These are phyloP conservation scores for Kryptolebias marmoratus DNA, from an alignment of 2,113 vertebrate genomes.

Conservation along the genomic window DNA sequence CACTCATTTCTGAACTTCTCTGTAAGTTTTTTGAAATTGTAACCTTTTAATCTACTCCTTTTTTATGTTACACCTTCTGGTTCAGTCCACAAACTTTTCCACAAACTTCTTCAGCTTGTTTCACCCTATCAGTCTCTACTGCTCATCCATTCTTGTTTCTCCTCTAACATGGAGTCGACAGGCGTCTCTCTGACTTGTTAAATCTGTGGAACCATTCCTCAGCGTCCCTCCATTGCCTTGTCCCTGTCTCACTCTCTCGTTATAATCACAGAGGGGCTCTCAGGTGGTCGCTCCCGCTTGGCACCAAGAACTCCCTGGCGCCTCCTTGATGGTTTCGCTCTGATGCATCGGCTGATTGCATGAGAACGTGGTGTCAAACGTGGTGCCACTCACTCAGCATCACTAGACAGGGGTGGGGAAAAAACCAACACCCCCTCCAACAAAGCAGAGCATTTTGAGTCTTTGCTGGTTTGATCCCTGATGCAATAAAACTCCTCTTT, in stretches of 20 bases:
- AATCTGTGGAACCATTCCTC: background rate
- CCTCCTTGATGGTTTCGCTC: slow-evolving; percentile 38
- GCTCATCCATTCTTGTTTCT: background rate
- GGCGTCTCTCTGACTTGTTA: slow-evolving; percentile 12
- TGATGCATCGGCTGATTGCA: slow-evolving; percentile 49
- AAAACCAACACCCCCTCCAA: too few relatives aligned
- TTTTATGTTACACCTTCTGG: background rate
- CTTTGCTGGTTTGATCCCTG: too few relatives aligned
- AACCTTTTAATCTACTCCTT: background rate
- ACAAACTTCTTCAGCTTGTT: background rate
- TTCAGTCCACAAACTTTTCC: background rate
- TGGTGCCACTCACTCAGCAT: slow-evolving; percentile 11
- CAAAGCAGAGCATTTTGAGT: too few relatives aligned
- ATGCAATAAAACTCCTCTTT: too few relatives aligned
- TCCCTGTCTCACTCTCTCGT: background rate
- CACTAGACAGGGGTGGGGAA: slow-evolving; percentile 3
- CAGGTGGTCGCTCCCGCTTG: background rate
- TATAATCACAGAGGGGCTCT: slow-evolving; percentile 9
- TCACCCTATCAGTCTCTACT: background rate
- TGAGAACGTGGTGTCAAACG: slow-evolving; percentile 45
- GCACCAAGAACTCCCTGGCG: background rate
- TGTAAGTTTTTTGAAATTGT: too few relatives aligned
- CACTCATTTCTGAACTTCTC: background rate
- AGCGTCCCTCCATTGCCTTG: background rate
- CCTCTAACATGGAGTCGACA: slow-evolving; percentile 7